Evolutionary conservation across 2,888 invertebrate genomes (phyloP).

Genomic region (Deladenus siricidicola): DNA sequence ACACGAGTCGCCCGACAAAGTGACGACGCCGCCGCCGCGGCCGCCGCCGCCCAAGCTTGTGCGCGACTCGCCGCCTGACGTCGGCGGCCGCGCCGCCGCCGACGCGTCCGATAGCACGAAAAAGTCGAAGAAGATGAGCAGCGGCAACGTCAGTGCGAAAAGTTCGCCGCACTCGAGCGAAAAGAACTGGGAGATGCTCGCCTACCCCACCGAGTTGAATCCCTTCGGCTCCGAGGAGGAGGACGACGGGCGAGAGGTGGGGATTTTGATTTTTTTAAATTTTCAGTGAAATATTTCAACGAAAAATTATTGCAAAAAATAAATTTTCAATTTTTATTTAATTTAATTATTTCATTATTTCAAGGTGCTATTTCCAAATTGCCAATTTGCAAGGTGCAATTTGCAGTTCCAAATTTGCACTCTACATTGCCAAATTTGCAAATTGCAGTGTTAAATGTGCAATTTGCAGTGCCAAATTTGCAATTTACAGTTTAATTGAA

Average conservation of each 20-base stretch:
- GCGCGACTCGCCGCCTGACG: not conserved
- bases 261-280: not conserved
- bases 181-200: constrained; percentile 11
- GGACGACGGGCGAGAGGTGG: constrained; percentile 6
- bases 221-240: constrained; percentile 21
- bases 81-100: not conserved
- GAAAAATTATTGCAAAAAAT: not conserved
- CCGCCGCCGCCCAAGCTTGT: constrained; percentile 15
- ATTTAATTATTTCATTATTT: too few relatives aligned
- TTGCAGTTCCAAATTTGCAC: too few relatives aligned
- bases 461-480: too few relatives aligned
- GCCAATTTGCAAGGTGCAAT: not conserved
- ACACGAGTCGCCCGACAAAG: not conserved
- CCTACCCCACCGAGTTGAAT: constrained; percentile 16
- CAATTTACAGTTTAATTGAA: too few relatives aligned
- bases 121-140: constrained; percentile 1
- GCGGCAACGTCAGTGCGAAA: not conserved
- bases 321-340: not conserved
- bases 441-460: too few relatives aligned
- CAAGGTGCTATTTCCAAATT: not conserved
- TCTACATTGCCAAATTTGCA: too few relatives aligned
- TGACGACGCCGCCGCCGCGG: constrained; percentile 14
- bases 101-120: not conserved
- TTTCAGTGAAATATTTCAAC: not conserved
- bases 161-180: constrained; percentile 5